Percentiles rank a stretch among this genome's conserved stretches.
These are phyloP conservation scores for Diaphora mendica DNA, from an alignment of 2,888 invertebrate genomes.

Conservation along the genomic window DNA sequence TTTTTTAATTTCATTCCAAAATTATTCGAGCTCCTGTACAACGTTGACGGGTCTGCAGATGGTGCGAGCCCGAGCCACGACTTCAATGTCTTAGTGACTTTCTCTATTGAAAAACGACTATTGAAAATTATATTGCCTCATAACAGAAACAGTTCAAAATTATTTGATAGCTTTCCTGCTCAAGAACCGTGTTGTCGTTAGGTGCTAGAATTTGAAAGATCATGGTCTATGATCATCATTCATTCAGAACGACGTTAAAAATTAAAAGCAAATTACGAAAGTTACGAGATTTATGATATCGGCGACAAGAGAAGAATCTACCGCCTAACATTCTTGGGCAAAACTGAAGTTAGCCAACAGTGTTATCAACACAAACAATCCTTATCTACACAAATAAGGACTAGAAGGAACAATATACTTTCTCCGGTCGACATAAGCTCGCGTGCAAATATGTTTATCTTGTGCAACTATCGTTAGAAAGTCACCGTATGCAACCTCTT, in stretches of 20 bases:
- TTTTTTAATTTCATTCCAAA: too few relatives aligned
- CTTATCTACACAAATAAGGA: slow-evolving; percentile 22
- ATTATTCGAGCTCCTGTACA: too few relatives aligned
- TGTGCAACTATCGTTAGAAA: slow-evolving; percentile 55
- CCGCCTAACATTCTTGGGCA: slow-evolving; percentile 3
- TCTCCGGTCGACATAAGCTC: slow-evolving; percentile 56
- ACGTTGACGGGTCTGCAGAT: too few relatives aligned
- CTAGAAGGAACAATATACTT: slow-evolving; percentile 56
- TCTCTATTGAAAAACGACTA: too few relatives aligned
- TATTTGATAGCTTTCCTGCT: too few relatives aligned
- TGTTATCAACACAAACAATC: slow-evolving; percentile 21
- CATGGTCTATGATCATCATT: not conserved
- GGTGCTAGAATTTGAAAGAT: too few relatives aligned
- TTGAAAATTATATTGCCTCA: too few relatives aligned
- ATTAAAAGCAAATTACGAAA: not conserved
- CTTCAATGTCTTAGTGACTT: too few relatives aligned
- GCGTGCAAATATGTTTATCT: slow-evolving; percentile 62
- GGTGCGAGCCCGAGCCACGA: too few relatives aligned
- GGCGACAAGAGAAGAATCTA: not conserved
- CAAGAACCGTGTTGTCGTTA: too few relatives aligned
- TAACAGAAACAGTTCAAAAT: too few relatives aligned
- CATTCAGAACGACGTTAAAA: not conserved
- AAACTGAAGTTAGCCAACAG: not conserved
- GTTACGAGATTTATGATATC: not conserved
- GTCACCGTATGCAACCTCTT: slow-evolving; percentile 31